Evolutionary conservation across 2,113 vertebrate genomes (phyloP).

Genomic region (Girardinichthys multiradiatus): DNA sequence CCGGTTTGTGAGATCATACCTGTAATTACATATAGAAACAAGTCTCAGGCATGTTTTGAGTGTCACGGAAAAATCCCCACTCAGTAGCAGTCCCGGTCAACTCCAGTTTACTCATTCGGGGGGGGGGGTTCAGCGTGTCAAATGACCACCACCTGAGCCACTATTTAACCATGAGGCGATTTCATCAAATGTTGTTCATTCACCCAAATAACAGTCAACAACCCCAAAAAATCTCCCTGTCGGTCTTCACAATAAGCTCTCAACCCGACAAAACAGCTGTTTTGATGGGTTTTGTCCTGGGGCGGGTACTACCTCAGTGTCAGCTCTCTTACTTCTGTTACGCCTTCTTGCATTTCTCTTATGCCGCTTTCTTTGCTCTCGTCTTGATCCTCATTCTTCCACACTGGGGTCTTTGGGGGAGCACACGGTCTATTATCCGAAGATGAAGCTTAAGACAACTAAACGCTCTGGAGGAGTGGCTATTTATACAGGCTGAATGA

Average conservation of each 20-base stretch:
- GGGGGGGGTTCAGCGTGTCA: background rate
- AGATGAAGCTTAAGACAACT: constrained; percentile 76
- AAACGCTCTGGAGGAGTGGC: constrained; percentile 72
- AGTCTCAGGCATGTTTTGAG: background rate
- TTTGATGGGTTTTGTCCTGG: constrained; percentile 57
- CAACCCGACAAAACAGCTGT: constrained; percentile 59
- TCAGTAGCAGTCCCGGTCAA: background rate
- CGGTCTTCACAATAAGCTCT: constrained; percentile 25
- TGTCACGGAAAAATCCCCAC: background rate
- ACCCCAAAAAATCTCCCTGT: constrained; percentile 13
- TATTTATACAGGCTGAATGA: constrained; percentile 71
- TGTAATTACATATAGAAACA: background rate
- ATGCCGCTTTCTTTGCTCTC: constrained; percentile 58
- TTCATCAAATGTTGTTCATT: constrained; percentile 31
- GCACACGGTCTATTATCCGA: constrained; percentile 71
- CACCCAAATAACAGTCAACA: constrained; percentile 9
- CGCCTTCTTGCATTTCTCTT: constrained; percentile 56
- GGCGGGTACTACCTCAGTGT: constrained; percentile 51
- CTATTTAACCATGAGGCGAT: constrained; percentile 4
- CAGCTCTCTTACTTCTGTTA: constrained; percentile 55
- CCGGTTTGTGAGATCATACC: background rate
- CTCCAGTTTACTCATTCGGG: too few relatives aligned
- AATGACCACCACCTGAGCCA: constrained; percentile 4
- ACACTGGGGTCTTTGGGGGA: constrained; percentile 58
- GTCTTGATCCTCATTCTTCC: constrained; percentile 76